Percentiles rank a stretch among this genome's conserved stretches.
These are phyloP conservation scores for Lethrus apterus DNA, from an alignment of 1,140 invertebrate species.

Conservation along the genomic window DNA sequence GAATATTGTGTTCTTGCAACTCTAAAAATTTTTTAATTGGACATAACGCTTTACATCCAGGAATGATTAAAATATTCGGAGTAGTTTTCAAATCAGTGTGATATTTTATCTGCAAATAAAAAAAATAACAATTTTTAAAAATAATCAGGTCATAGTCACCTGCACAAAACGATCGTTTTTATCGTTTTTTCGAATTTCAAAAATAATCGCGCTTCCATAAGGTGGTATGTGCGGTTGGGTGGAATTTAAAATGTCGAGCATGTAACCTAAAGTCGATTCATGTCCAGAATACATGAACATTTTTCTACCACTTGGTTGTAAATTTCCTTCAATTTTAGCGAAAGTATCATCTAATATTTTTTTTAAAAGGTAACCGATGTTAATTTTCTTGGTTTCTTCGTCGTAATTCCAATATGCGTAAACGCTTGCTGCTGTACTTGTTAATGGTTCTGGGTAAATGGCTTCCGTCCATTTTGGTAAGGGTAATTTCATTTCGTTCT, in stretches of 20 bases:
- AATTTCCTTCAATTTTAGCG: constrained; percentile 35
- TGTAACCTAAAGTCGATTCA: constrained; percentile 58
- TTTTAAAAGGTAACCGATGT: constrained; percentile 21
- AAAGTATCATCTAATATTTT: constrained; percentile 45
- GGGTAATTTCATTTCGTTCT: constrained; percentile 25
- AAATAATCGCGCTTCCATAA: constrained; percentile 44
- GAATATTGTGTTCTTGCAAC: not conserved
- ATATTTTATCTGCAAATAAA: constrained; percentile 1
- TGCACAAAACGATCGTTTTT: constrained; percentile 13
- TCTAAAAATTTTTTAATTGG: not conserved
- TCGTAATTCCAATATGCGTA: constrained; percentile 26
- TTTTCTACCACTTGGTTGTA: constrained; percentile 39
- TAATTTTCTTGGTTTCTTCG: constrained; percentile 15
- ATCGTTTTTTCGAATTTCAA: constrained; percentile 21
- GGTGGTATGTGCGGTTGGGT: constrained; percentile 51
- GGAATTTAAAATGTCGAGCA: constrained; percentile 53
- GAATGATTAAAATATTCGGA: not conserved
- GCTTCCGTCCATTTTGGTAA: constrained; percentile 32
- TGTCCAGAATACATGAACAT: constrained; percentile 55
- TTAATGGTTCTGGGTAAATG: constrained; percentile 29
- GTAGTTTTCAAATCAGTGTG: not conserved
- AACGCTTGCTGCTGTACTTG: constrained; percentile 18
- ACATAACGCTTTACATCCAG: not conserved
- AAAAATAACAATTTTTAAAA: not conserved
- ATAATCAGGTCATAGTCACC: not conserved